Conservation (phyloP, 2,113 vertebrate genomes). For the Jaculus jaculus region DNA sequence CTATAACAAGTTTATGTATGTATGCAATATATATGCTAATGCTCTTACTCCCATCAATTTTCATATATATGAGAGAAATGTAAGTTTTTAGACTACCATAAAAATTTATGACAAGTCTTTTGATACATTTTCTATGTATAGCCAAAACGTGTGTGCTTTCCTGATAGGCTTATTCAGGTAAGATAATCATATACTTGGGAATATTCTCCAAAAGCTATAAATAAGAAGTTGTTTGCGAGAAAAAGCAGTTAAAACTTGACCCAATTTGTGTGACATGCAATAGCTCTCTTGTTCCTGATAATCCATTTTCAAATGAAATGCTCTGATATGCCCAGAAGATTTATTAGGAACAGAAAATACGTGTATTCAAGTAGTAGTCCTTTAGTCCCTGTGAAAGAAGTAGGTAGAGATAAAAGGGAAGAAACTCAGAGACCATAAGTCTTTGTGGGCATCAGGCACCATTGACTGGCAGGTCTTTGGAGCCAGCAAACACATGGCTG, state of each 20-base stretch:
- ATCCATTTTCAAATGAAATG: conserved; percentile 60
- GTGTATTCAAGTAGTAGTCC: conserved; percentile 35
- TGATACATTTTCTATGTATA: not conserved
- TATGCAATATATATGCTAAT: not conserved
- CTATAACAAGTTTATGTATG: not conserved
- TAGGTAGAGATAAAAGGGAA: conserved; percentile 9
- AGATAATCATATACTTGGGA: conserved; percentile 37
- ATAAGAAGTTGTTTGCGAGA: conserved; percentile 38
- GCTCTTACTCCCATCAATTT: not conserved
- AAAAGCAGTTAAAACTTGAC: conserved; percentile 44
- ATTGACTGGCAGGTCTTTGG: not conserved
- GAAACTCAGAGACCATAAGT: conserved; percentile 37
- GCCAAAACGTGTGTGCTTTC: not conserved
- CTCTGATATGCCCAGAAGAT: conserved; percentile 36
- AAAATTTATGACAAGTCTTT: not conserved
- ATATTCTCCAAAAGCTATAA: not conserved
- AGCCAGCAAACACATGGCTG: not conserved
- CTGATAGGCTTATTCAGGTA: not conserved
- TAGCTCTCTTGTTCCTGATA: conserved; percentile 40
- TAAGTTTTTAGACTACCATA: not conserved
- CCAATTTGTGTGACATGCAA: not conserved
- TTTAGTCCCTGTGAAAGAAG: conserved; percentile 33
- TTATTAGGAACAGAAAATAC: conserved; percentile 65
- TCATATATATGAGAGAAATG: not conserved
- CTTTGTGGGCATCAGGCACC: not conserved